Evolutionary conservation across 1,140 invertebrate species (phyloP), one percentile per base, ranked within the genome.

Genomic region (Monomorium pharaonis): DNA sequence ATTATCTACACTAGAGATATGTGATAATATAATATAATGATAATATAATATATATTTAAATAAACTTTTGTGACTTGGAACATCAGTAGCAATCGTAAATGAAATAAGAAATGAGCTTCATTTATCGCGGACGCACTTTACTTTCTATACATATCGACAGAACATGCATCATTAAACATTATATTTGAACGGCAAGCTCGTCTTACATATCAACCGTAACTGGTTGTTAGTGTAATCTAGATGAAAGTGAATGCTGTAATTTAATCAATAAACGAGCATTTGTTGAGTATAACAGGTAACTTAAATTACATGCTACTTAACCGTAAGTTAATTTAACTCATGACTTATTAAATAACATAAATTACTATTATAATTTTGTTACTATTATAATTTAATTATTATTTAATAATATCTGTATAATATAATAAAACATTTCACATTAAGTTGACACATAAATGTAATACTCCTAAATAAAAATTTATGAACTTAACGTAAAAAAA

Each of bases 191-290:
- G 30, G 37, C n/a, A 16, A 47, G 30, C 33, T 78, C 24, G 27
- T 49, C 58, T 63, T 65, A 60, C 54, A 33, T 77, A 62, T 78
- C 60, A 65, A 47, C 10, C 44, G 30, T 51, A 65, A 77, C 42
- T 62, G 51, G n/a, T 75, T n/a, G 56, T 77, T 62, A 62, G n/a
- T 54, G n/a, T 49, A 65, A 65, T 78, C 18, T 78, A 78, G 60
- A 77, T 76, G 56, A 77, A 62, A 77, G 74, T 63, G 75, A 78
- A 78, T 54, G 21, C 27, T 37, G 60, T 62, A 60, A 78, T 78
- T 78, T 44, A 44, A 78, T 78, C 24, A 62, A 60, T 49, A 65
- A 51, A 21, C 76, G 42, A 33, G n/a, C 62, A 78, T 49, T 37
- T 30, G 37, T 44, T 10, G 9, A 18, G 16, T 47, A 47, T 77